These are phyloP conservation scores for Corvus moneduloides DNA, from an alignment of 2,113 vertebrate genomes.

Conservation along the genomic window DNA sequence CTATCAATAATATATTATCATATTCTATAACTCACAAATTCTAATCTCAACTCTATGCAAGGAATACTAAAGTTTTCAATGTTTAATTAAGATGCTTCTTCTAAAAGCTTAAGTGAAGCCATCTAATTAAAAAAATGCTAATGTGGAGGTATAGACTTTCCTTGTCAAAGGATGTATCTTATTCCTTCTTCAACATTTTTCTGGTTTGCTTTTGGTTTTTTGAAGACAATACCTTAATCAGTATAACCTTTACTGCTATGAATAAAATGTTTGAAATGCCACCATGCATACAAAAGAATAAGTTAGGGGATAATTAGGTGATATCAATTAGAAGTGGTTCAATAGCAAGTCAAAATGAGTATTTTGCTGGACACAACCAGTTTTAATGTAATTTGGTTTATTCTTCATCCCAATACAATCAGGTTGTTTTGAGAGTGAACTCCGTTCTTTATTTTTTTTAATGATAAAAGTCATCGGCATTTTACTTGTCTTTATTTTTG, in stretches of 20 bases:
- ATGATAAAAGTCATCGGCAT: fast-evolving
- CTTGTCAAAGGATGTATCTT: slow-evolving; percentile 38
- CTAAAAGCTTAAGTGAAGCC: slow-evolving; percentile 62
- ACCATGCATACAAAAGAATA: not conserved
- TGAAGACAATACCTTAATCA: not conserved
- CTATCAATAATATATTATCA: not conserved
- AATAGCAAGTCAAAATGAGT: not conserved
- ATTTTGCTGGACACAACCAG: not conserved
- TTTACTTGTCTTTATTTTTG: not conserved
- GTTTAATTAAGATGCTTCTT: slow-evolving; percentile 62
- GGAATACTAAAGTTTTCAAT: slow-evolving; percentile 40
- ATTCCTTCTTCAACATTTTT: slow-evolving; percentile 29
- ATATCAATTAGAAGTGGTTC: not conserved
- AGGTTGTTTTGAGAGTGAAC: not conserved
- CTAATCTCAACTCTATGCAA: slow-evolving; percentile 37
- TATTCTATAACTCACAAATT: not conserved
- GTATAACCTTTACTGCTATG: slow-evolving; percentile 19
- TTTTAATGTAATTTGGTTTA: not conserved
- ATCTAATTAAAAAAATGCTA: slow-evolving; percentile 71
- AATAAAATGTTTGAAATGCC: slow-evolving; percentile 57
- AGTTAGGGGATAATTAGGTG: not conserved
- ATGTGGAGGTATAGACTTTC: slow-evolving; percentile 57
- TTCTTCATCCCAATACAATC: not conserved
- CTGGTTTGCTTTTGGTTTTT: not conserved
- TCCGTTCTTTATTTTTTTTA: not conserved